Base-by-base conservation (phyloP, 2,113 vertebrate species). In the Pelodiscus sinensis region DNA sequence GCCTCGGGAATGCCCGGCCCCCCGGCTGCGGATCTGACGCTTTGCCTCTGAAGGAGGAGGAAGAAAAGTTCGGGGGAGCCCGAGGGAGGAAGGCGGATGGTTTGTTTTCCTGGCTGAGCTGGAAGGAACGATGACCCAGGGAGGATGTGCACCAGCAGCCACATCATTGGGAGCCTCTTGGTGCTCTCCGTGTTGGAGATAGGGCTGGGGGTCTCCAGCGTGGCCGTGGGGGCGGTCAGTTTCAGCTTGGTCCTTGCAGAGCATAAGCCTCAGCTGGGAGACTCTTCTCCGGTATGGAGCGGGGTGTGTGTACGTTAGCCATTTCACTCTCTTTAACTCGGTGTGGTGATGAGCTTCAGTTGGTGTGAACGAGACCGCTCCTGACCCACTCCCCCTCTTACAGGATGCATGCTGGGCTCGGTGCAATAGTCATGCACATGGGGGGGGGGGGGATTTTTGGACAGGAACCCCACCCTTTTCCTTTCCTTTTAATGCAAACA, bases 281-380 rank as follows among this genome's bases (percentile, higher is more conserved):
- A 99, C 98, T 99, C 99, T 96, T 99, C 99, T 97, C 99, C 99
- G 98, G 99, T 99, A 97, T 99, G 99, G 99, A 99, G 99, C 98
- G 99, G 99, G 98, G 98, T 99, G 98, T 99, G 99, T 98, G 99
- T 99, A 99, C 97, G 99, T 99, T 98, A 98, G 97, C 97, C 97
- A 98, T 98, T 98, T 98, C 97, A 98, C 98, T 98, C 98, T 98
- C 97, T 98, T 98, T 98, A 97, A 97, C 98, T 98, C 97, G 98
- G 97, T 96, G 90, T 60, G 94, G 92, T 95, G 96, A 96, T 95
- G 95, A 81, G 52, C 52, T 54, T 96, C 96, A 92, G 97, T 94
- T 94, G 89, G 93, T 84, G 93, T 81, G 88, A 90, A 92, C 83
- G 95, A 92, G 73, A 78, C 92, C 73, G 16, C 56, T 81, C 73